These are phyloP conservation scores for Whitmania pigra DNA, from an alignment of 1,140 invertebrate species.

Conservation along the genomic window DNA sequence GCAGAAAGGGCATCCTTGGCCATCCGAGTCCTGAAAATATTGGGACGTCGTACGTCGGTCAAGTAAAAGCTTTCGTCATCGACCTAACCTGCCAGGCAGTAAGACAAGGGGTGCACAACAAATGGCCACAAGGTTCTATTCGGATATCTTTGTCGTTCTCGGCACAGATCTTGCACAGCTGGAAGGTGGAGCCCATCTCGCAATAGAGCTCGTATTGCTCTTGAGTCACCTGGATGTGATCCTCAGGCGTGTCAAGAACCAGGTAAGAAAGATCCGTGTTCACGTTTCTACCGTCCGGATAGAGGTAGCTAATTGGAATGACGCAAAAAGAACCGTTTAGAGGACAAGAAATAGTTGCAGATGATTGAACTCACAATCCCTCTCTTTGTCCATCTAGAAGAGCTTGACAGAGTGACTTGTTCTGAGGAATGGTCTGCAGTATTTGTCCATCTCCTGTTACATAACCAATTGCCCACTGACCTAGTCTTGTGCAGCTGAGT, in stretches of 20 bases:
- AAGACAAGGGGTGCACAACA: conserved; percentile 90
- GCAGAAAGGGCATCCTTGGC: conserved; percentile 95
- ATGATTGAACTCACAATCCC: conserved; percentile 65
- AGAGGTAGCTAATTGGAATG: conserved; percentile 47
- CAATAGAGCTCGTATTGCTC: conserved; percentile 99
- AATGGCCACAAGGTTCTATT: conserved; percentile 96
- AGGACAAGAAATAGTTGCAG: not conserved
- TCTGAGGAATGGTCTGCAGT: conserved; percentile 97
- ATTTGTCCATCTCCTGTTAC: conserved; percentile 97
- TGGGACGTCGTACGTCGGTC: too few species aligned
- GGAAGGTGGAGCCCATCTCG: conserved; percentile 99
- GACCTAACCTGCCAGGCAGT: conserved; percentile 38
- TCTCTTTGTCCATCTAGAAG: conserved; percentile 90
- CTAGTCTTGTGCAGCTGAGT: conserved; percentile 89
- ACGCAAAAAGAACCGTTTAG: not conserved
- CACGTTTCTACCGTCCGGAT: conserved; percentile 79
- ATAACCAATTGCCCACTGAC: conserved; percentile 99
- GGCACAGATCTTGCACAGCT: conserved; percentile 98
- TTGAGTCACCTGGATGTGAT: conserved; percentile 90
- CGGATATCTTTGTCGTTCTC: conserved; percentile 98
- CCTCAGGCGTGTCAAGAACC: conserved; percentile 53
- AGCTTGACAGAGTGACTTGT: conserved; percentile 95
- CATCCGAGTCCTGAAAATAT: conserved; percentile 71
- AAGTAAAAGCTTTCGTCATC: not conserved
- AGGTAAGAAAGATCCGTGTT: conserved; percentile 67